Base-by-base conservation (phyloP, 92 coral and sea anemone genomes). In the Epizoanthus rinbou region DNA sequence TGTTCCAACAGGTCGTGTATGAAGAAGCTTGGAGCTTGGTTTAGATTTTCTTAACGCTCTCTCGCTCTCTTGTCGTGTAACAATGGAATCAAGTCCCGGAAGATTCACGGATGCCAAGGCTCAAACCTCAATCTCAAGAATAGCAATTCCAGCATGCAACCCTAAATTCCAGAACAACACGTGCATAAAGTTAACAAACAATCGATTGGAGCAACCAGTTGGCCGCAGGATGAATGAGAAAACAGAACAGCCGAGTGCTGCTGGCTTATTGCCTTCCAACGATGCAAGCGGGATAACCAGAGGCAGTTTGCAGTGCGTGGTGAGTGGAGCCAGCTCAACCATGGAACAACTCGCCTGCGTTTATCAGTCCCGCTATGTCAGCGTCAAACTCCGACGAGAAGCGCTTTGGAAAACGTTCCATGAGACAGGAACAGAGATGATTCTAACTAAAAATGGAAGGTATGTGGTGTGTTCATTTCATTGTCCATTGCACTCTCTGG, bases 401-500 rank as follows among this genome's bases (percentile, higher is more conserved):
- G 88, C 79, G 8, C 81, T 95, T n/a, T 95, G 98, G 98, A 80
- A 78, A 41, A 80, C 84, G 41, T 93, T 95, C 80, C 76, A 88
- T 25, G 80, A 69, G 31, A 86, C 90, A 25, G 91, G 92, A 54
- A 95, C 97, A 2, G 98, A 95, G 74, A 95, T 95, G 98, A 91
- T 93, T 81, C 89, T 95, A 18, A 91, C 98, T 3, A 89, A 93
- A 81, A 91, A 89, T 54, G 98, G 98, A 70, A 91, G 98, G 98
- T 95, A 86, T 56, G 95, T 64, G 43, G 31, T 37, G 3, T 79
- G 62, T 73, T 33, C 58, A 57, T 52, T 76, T 82, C 66, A 18
- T 76, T 37, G 64, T 28, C 19, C 11, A 35, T 73, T 67, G 80
- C 80, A 65, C 19, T 37, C 14, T 64, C 68, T 53, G 2, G 9